These are phyloP conservation scores for Drosophila multiciliata DNA, from an alignment of 2,888 invertebrate genomes.

Conservation along the genomic window DNA sequence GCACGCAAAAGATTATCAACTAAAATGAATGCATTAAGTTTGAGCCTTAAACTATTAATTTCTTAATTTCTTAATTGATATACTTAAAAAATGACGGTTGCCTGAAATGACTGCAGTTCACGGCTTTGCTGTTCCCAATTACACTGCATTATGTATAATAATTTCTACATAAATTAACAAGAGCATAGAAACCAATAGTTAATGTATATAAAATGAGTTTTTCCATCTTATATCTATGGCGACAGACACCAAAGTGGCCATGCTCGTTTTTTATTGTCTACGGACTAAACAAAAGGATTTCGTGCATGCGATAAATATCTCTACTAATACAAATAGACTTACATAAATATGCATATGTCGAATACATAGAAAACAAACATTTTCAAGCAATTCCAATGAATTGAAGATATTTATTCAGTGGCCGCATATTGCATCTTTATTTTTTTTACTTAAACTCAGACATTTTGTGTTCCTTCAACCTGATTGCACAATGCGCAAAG, in stretches of 20 bases:
- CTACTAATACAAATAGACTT: slow-evolving; percentile 12
- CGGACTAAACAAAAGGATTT: slow-evolving; percentile 50
- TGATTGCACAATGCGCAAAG: slow-evolving; percentile 3
- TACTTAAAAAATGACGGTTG: not conserved
- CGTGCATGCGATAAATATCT: slow-evolving; percentile 59
- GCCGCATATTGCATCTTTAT: slow-evolving; percentile 1
- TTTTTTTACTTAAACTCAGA: not conserved
- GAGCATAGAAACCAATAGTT: not conserved
- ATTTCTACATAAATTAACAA: not conserved
- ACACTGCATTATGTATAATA: not conserved
- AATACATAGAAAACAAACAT: not conserved
- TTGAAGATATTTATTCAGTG: not conserved
- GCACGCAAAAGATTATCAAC: not conserved
- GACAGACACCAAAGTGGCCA: not conserved
- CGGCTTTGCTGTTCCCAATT: not conserved
- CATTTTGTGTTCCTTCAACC: slow-evolving; percentile 3
- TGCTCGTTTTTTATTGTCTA: slow-evolving; percentile 2
- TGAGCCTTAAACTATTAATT: not conserved
- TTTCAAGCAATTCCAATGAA: slow-evolving; percentile 1
- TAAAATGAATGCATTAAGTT: not conserved
- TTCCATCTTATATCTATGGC: not conserved
- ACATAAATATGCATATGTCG: slow-evolving; percentile 17
- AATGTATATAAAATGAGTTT: not conserved
- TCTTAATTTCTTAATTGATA: not conserved
- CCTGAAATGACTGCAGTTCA: not conserved